Conservation (phyloP, 2,888 invertebrate genomes). For the Blastobasis lacticolella region DNA sequence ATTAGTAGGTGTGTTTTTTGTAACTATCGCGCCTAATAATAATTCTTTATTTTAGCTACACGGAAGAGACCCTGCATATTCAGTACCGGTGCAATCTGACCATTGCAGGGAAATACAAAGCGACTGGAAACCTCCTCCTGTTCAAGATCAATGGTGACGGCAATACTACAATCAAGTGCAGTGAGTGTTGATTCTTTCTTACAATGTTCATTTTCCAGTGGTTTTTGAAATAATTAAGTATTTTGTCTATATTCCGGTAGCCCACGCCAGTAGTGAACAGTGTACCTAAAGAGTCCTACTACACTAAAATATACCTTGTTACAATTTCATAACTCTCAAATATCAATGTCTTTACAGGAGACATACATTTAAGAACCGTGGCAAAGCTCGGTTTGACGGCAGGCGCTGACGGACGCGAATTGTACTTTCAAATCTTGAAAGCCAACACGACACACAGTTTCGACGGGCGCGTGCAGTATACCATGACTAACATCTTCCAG, state of each 20-base stretch:
- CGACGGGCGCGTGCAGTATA: conserved; percentile 41
- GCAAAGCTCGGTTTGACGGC: conserved; percentile 25
- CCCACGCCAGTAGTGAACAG: too few species aligned
- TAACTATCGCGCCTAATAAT: background rate
- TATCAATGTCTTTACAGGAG: conserved; percentile 27
- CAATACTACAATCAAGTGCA: conserved; percentile 35
- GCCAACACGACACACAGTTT: conserved; percentile 30
- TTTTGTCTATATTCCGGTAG: too few species aligned
- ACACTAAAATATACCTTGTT: too few species aligned
- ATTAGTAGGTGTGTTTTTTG: background rate
- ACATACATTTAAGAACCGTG: conserved; percentile 24
- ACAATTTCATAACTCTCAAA: too few species aligned
- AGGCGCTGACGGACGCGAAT: conserved; percentile 21
- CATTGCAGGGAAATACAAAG: conserved; percentile 43
- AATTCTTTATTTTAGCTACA: conserved; percentile 24
- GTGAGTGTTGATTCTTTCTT: conserved; percentile 27
- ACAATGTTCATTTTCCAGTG: too few species aligned
- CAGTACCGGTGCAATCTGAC: conserved; percentile 43
- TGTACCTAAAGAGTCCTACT: too few species aligned
- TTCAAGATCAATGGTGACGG: conserved; percentile 47
- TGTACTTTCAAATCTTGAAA: conserved; percentile 30
- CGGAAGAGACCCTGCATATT: conserved; percentile 27
- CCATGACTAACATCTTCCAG: conserved; percentile 42
- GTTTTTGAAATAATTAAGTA: too few species aligned
- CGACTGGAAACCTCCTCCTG: conserved; percentile 36